phyloP scores from a whole-genome alignment of 2,797 vertebrate species.

The Pipistrellus kuhlii region DNA sequence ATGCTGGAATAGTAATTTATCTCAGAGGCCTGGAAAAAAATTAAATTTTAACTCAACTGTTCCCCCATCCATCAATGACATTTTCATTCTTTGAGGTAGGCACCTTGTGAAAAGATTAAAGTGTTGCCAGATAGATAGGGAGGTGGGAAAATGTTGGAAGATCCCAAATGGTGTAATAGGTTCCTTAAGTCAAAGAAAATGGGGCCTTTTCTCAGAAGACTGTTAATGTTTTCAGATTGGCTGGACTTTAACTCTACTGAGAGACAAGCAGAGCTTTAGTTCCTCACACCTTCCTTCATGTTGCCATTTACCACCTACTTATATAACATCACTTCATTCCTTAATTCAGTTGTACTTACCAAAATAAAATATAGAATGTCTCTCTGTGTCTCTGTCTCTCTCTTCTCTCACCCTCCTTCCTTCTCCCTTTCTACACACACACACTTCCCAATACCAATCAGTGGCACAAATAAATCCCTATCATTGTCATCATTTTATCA shows the following conservation, averaged over 20 bases:
- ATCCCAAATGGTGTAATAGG: background rate
- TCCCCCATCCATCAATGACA: background rate
- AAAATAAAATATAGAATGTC: constrained; percentile 9
- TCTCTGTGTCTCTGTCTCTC: background rate
- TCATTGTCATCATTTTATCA: background rate
- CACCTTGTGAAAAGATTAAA: constrained; percentile 35
- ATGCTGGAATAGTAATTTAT: constrained; percentile 50
- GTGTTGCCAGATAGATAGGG: background rate
- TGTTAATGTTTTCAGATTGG: background rate
- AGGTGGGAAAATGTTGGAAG: constrained; percentile 15
- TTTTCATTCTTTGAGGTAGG: constrained; percentile 42
- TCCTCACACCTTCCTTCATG: background rate
- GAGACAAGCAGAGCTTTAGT: background rate
- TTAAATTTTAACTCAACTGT: constrained; percentile 48
- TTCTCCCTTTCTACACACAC: background rate
- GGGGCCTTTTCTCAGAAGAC: background rate
- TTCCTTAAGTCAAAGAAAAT: constrained; percentile 24
- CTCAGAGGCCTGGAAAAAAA: constrained; percentile 46
- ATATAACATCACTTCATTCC: background rate
- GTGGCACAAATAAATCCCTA: constrained; percentile 9
- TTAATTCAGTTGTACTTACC: background rate
- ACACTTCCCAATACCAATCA: background rate
- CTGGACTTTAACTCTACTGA: constrained; percentile 40
- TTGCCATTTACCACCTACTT: background rate
- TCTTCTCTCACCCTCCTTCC: background rate